These are phyloP conservation scores for Melanargia galathea DNA, from an alignment of 2,888 invertebrate genomes.

Conservation along the genomic window DNA sequence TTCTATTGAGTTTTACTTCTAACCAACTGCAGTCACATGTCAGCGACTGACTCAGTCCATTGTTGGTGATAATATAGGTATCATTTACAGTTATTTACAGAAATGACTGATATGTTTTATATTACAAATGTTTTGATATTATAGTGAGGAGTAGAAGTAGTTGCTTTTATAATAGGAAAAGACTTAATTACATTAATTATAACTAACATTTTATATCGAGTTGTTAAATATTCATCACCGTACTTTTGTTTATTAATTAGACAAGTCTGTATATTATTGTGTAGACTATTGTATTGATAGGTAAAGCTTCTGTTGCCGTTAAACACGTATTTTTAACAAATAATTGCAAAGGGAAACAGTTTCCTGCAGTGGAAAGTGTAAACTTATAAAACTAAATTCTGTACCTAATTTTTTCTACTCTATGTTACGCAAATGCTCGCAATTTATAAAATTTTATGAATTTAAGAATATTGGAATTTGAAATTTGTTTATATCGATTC, in stretches of 20 bases:
- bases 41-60: constrained; percentile 16
- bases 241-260: no score
- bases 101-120: constrained; percentile 17
- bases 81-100: neutral
- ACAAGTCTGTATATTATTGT: no score
- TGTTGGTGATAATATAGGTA: constrained; percentile 15
- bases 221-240: no score
- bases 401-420: neutral
- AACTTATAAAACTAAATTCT: neutral
- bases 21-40: constrained; percentile 41
- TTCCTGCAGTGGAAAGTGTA: neutral
- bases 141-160: neutral
- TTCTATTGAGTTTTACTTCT: constrained; percentile 30
- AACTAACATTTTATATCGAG: no score
- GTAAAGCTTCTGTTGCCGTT: neutral
- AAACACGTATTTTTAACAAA: neutral
- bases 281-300: no score
- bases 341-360: neutral
- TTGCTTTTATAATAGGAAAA: neutral
- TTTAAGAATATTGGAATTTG: neutral
- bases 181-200: no score
- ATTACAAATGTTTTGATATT: neutral
- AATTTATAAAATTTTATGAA: neutral
- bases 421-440: neutral
- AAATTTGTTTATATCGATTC: neutral